A percentile compares a stretch with the other conserved stretches of the same genome.
Conservation (phyloP, 2,888 invertebrate species). For the Autographa gamma region DNA sequence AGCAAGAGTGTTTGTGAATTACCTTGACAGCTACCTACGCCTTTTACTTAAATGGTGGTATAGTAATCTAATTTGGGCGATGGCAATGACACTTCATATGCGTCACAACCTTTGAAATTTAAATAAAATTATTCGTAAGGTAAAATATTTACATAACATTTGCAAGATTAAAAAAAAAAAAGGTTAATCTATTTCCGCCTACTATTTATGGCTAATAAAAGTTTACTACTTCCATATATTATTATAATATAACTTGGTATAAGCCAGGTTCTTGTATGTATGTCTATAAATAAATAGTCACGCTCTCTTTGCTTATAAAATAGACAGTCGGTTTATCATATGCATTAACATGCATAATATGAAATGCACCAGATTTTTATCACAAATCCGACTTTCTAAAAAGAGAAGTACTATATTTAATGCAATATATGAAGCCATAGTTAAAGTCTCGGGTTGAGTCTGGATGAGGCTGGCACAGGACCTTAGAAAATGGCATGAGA, state of each 20-base stretch:
- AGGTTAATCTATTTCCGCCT: not conserved
- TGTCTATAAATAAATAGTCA: not conserved
- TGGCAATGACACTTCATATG: not conserved
- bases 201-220: not conserved
- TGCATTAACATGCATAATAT: not conserved
- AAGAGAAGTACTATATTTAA: not conserved
- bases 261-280: not conserved
- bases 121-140: not conserved
- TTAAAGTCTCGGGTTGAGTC: too few relatives aligned
- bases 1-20: too few relatives aligned
- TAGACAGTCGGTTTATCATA: not conserved
- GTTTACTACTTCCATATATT: too few relatives aligned
- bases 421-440: not conserved
- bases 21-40: not conserved
- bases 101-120: not conserved
- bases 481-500: too few relatives aligned
- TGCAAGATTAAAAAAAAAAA: not conserved
- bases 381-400: not conserved
- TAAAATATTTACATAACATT: not conserved
- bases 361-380: not conserved
- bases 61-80: not conserved
- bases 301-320: not conserved
- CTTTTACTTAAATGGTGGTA: not conserved
- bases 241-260: too few relatives aligned
- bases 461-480: too few relatives aligned